phyloP scores from a whole-genome alignment of 2,113 vertebrate genomes.

The Sinocyclocheilus anophthalmus region DNA sequence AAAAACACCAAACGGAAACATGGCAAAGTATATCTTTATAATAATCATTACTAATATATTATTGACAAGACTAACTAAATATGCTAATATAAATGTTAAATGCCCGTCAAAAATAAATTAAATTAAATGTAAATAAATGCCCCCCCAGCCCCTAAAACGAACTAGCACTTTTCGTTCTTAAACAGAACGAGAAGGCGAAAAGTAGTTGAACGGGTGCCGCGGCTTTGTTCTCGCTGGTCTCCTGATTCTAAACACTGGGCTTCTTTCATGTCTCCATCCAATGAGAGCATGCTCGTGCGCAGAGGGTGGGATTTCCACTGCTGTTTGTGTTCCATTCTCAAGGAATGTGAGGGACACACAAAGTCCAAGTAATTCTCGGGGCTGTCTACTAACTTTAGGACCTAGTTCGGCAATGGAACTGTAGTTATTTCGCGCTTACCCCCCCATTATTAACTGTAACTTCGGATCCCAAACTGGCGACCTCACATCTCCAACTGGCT shows the following conservation, averaged over 20 bases:
- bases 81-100: neutral
- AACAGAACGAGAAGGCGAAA: neutral
- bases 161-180: neutral
- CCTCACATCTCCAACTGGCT: slow-evolving; percentile 41
- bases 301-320: slow-evolving; percentile 61
- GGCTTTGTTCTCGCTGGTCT: slow-evolving; percentile 56
- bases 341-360: slow-evolving; percentile 40
- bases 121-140: neutral
- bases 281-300: slow-evolving; percentile 48
- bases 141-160: no score
- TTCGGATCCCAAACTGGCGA: slow-evolving; percentile 48
- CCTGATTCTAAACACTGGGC: slow-evolving; percentile 60
- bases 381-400: slow-evolving; percentile 10
- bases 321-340: slow-evolving; percentile 50
- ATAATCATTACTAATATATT: neutral
- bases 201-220: slow-evolving; percentile 14
- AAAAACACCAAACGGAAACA: neutral
- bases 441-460: neutral
- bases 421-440: slow-evolving; percentile 15
- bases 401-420: slow-evolving; percentile 45
- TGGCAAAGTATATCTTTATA: neutral
- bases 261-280: slow-evolving; percentile 63
- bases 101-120: neutral
- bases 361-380: neutral
- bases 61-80: neutral